Conservation (phyloP, 2,888 invertebrate species). For the Eupithecia vulgata region DNA sequence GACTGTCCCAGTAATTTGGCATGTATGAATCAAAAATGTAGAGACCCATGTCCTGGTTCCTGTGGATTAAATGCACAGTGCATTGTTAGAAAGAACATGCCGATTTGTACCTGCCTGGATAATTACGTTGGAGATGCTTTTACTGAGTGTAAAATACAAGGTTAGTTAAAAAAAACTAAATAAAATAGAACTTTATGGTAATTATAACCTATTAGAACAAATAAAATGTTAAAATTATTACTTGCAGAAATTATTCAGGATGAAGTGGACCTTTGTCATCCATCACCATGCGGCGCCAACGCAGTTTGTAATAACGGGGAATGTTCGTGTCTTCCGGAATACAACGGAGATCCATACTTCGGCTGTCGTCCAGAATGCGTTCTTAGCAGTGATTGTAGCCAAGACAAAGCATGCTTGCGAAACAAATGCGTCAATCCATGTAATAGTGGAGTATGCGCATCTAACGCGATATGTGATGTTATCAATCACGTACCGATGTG, state of each 20-base stretch:
- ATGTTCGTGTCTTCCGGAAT: conserved; percentile 86
- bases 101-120: conserved; percentile 88
- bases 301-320: conserved; percentile 83
- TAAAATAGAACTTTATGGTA: background rate
- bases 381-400: conserved; percentile 86
- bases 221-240: background rate
- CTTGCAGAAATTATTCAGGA: conserved; percentile 62
- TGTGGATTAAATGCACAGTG: conserved; percentile 87
- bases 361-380: conserved; percentile 89
- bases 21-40: conserved; percentile 90
- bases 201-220: background rate
- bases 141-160: conserved; percentile 81
- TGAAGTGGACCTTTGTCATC: conserved; percentile 84
- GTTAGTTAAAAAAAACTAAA: conserved; percentile 62
- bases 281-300: conserved; percentile 87
- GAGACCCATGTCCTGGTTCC: conserved; percentile 92
- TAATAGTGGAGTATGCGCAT: conserved; percentile 86
- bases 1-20: conserved; percentile 90
- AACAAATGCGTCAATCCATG: conserved; percentile 90
- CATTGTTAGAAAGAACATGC: conserved; percentile 88
- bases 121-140: conserved; percentile 91
- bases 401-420: conserved; percentile 86
- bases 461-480: conserved; percentile 88
- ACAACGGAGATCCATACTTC: conserved; percentile 87
- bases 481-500: conserved; percentile 90